Evolutionary conservation across 2,888 invertebrate genomes (phyloP).

Genomic region (Drosophila pseudotalamancana): DNA sequence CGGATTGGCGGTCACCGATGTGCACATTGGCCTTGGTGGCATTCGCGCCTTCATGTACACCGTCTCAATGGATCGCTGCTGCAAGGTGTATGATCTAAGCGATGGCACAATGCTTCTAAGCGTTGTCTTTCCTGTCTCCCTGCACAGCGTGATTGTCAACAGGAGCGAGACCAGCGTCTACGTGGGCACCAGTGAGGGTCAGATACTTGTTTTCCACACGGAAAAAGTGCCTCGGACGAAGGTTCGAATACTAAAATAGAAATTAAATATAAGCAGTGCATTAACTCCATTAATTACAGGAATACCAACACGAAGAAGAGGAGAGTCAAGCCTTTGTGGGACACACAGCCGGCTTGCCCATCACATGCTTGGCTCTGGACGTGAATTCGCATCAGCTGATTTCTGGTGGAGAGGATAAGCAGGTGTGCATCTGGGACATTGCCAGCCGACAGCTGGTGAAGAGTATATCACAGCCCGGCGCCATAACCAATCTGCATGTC

Average conservation of each 20-base stretch:
- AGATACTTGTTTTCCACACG: slow-evolving; percentile 89
- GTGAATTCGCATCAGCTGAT: slow-evolving; percentile 89
- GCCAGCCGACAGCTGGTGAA: slow-evolving; percentile 90
- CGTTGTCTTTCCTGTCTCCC: slow-evolving; percentile 89
- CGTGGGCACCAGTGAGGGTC: slow-evolving; percentile 90
- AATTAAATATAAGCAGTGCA: neutral
- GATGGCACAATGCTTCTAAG: slow-evolving; percentile 89
- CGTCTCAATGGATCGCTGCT: slow-evolving; percentile 92
- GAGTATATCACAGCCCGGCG: slow-evolving; percentile 89
- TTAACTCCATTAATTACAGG: slow-evolving; percentile 72
- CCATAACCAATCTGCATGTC: slow-evolving; percentile 89
- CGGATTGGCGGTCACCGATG: slow-evolving; percentile 91
- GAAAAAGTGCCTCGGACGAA: slow-evolving; percentile 88
- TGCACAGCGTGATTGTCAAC: slow-evolving; percentile 90
- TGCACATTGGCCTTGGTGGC: slow-evolving; percentile 90
- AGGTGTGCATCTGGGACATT: slow-evolving; percentile 92
- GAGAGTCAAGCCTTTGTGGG: slow-evolving; percentile 86
- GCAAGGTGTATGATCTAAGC: slow-evolving; percentile 91
- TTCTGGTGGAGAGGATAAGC: slow-evolving; percentile 91
- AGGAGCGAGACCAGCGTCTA: slow-evolving; percentile 89
- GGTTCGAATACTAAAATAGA: slow-evolving; percentile 58
- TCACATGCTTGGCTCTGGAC: slow-evolving; percentile 90
- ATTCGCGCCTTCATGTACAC: slow-evolving; percentile 89
- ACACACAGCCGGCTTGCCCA: slow-evolving; percentile 86
- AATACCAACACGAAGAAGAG: slow-evolving; percentile 87